Evolutionary conservation across 1,140 invertebrate genomes (phyloP).

Genomic region (Caerostris extrusa): DNA sequence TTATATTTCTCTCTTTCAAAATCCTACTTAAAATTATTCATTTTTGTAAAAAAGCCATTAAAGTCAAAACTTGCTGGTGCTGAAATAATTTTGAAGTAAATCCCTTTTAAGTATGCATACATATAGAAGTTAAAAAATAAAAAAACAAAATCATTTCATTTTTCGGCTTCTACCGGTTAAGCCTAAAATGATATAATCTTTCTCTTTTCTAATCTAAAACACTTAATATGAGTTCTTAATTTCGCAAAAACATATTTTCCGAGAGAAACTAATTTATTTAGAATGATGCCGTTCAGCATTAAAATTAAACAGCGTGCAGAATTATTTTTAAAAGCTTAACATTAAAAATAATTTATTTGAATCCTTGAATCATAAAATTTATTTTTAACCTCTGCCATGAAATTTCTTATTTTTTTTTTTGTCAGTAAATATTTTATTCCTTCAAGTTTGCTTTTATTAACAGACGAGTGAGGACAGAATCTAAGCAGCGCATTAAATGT

Average conservation of each 20-base stretch:
- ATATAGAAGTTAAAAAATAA: background rate
- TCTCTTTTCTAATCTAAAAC: background rate
- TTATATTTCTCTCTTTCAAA: too few species aligned
- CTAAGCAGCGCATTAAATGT: background rate
- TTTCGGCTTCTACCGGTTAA: background rate
- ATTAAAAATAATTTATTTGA: conserved; percentile 44
- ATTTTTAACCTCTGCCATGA: conserved; percentile 21
- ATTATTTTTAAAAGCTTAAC: conserved; percentile 11
- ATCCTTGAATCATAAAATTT: conserved; percentile 24
- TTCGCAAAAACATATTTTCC: background rate
- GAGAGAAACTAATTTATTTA: background rate
- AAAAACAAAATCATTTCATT: background rate
- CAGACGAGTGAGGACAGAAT: background rate
- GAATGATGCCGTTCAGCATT: background rate
- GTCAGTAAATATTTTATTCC: conserved; percentile 27
- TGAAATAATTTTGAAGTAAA: background rate
- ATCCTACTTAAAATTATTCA: too few species aligned
- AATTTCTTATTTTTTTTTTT: background rate
- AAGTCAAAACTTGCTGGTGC: background rate
- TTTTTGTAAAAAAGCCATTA: too few species aligned
- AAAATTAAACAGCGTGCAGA: background rate
- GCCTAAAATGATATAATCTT: background rate
- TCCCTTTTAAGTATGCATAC: background rate
- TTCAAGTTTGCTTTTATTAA: conserved; percentile 14
- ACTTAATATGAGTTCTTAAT: background rate